Conservation (phyloP, 2,888 invertebrate species). For the Meliscaeva auricollis region DNA sequence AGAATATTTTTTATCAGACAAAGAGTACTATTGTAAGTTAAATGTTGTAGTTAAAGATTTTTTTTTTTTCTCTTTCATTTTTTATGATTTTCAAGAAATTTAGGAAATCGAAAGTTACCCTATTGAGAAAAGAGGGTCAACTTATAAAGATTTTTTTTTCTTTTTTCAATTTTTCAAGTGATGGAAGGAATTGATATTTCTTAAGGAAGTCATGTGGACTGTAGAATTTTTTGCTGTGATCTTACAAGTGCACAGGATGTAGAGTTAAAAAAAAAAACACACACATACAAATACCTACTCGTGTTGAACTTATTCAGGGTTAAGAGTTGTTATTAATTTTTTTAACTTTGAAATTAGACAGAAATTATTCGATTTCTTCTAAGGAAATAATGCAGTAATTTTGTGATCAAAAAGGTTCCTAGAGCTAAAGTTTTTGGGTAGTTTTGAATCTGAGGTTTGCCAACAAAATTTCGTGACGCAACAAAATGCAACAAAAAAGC, state of each 20-base stretch:
- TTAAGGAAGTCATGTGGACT: background rate
- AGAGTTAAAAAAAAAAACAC: background rate
- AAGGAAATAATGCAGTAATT: too few relatives aligned
- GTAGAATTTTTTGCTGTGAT: background rate
- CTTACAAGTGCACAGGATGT: background rate
- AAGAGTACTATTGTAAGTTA: slow-evolving; percentile 59
- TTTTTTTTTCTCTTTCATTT: slow-evolving; percentile 32
- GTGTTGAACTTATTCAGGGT: too few relatives aligned
- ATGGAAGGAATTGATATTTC: too few relatives aligned
- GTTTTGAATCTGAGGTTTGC: too few relatives aligned
- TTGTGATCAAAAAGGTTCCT: too few relatives aligned
- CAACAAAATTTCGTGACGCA: too few relatives aligned
- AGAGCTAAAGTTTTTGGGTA: too few relatives aligned
- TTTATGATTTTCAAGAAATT: slow-evolving; percentile 50
- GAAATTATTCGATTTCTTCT: too few relatives aligned
- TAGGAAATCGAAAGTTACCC: slow-evolving; percentile 46
- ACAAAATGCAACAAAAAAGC: too few relatives aligned
- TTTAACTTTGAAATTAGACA: too few relatives aligned
- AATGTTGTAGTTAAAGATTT: slow-evolving; percentile 30
- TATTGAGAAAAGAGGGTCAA: slow-evolving; percentile 35
- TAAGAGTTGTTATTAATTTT: too few relatives aligned
- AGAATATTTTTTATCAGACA: slow-evolving; percentile 31
- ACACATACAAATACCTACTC: too few relatives aligned
- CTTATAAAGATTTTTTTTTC: background rate
- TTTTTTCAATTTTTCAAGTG: background rate